Conservation (phyloP, 2,888 invertebrate species). For the Nipponacmea schrenckii region DNA sequence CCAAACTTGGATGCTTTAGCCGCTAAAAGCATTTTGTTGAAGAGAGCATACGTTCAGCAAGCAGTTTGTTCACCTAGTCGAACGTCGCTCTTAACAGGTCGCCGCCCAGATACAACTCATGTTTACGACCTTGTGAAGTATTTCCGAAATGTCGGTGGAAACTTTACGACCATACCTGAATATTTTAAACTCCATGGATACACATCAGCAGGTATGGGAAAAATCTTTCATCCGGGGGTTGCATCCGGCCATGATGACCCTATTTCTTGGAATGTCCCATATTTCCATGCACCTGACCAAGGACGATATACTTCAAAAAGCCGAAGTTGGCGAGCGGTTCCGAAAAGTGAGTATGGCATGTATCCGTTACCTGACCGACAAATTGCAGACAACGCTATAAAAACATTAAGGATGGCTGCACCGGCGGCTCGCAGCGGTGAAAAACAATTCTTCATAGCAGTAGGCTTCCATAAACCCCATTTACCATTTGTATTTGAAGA, state of each 20-base stretch:
- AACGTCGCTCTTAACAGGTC: slow-evolving; percentile 29
- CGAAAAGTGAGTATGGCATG: slow-evolving; percentile 16
- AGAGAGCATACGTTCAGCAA: slow-evolving; percentile 28
- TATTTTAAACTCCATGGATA: slow-evolving; percentile 39
- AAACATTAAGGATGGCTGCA: slow-evolving; percentile 25
- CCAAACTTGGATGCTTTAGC: slow-evolving; percentile 31
- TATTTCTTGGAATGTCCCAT: slow-evolving; percentile 17
- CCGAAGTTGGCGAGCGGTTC: slow-evolving; percentile 31
- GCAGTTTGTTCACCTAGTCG: slow-evolving; percentile 27
- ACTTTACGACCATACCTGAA: slow-evolving; percentile 40
- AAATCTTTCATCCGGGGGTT: slow-evolving; percentile 24
- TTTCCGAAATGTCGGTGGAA: slow-evolving; percentile 32
- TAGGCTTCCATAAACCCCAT: slow-evolving; percentile 41
- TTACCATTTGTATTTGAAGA: slow-evolving; percentile 38
- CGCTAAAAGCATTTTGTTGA: slow-evolving; percentile 26
- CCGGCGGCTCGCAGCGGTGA: slow-evolving; percentile 15
- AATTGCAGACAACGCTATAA: slow-evolving; percentile 31
- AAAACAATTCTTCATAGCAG: slow-evolving; percentile 40
- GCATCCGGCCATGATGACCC: slow-evolving; percentile 12
- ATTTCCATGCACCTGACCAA: neutral
- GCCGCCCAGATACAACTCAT: slow-evolving; percentile 39
- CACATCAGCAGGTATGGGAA: slow-evolving; percentile 32
- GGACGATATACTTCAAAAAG: neutral
- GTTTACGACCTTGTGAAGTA: slow-evolving; percentile 34
- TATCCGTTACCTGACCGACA: slow-evolving; percentile 27